phyloP scores from a whole-genome alignment of 2,113 vertebrate genomes.

The Steatornis caripensis region DNA sequence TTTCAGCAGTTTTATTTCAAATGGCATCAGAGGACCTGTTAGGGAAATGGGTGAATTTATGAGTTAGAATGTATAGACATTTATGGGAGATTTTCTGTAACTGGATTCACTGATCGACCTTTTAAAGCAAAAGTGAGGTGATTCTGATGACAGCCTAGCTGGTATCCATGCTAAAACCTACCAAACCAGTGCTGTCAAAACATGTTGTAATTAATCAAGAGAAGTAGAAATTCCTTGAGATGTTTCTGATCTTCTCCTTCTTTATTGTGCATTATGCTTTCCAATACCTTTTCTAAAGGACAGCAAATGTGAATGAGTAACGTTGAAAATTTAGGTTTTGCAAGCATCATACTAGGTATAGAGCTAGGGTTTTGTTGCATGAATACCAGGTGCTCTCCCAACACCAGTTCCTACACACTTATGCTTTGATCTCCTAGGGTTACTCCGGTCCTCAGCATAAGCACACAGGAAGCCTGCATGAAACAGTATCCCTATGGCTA shows the following conservation, averaged over 20 bases:
- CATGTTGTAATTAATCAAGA: background rate
- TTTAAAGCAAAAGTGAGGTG: background rate
- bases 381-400: background rate
- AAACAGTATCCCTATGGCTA: background rate
- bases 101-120: background rate
- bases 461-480: background rate
- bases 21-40: background rate
- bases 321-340: background rate
- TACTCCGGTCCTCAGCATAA: background rate
- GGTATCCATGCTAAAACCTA: background rate
- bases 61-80: background rate
- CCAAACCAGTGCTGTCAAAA: background rate
- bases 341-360: background rate
- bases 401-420: background rate
- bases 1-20: conserved; percentile 32
- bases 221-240: background rate
- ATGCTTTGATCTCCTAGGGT: background rate
- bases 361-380: background rate
- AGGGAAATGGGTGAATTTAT: background rate
- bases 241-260: background rate
- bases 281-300: background rate
- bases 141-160: background rate
- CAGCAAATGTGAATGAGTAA: background rate
- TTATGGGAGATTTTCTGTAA: background rate
- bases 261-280: background rate